These are phyloP conservation scores for Ectemnius cavifrons DNA, from an alignment of 2,888 invertebrate genomes.

Conservation along the genomic window DNA sequence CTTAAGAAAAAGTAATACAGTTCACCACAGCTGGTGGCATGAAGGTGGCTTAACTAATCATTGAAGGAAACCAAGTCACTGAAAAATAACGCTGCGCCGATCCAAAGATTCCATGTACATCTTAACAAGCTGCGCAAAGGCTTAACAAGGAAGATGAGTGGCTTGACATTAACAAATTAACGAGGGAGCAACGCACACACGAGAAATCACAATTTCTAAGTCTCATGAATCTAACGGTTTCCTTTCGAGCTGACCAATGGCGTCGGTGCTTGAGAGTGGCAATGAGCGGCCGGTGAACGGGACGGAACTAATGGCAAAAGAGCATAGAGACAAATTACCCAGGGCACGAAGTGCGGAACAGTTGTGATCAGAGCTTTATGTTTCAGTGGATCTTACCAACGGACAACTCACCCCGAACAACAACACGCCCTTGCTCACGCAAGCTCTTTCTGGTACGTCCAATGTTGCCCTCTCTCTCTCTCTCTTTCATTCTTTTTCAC, in stretches of 20 bases:
- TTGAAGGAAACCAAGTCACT: no score
- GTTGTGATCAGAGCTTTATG: conserved; percentile 83
- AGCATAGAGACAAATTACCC: conserved; percentile 54
- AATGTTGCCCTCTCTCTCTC: conserved; percentile 39
- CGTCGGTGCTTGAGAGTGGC: background rate
- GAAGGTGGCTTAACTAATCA: no score
- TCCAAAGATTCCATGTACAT: no score
- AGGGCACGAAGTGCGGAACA: conserved; percentile 77
- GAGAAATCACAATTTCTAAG: no score
- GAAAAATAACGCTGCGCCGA: no score
- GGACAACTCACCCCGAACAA: conserved; percentile 97
- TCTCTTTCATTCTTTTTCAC: conserved; percentile 43
- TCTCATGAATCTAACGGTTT: background rate
- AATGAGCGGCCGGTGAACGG: background rate
- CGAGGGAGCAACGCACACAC: no score
- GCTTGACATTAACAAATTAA: no score
- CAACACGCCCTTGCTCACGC: conserved; percentile 96
- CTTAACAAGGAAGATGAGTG: no score
- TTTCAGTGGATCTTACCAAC: conserved; percentile 96
- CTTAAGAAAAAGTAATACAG: no score
- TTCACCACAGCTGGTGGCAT: no score
- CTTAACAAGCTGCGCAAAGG: no score
- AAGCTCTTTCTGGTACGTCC: conserved; percentile 94
- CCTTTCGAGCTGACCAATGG: conserved; percentile 5
- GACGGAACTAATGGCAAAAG: conserved; percentile 1